phyloP scores from a whole-genome alignment of 2,797 vertebrate genomes.

The Periophthalmus magnuspinnatus region DNA sequence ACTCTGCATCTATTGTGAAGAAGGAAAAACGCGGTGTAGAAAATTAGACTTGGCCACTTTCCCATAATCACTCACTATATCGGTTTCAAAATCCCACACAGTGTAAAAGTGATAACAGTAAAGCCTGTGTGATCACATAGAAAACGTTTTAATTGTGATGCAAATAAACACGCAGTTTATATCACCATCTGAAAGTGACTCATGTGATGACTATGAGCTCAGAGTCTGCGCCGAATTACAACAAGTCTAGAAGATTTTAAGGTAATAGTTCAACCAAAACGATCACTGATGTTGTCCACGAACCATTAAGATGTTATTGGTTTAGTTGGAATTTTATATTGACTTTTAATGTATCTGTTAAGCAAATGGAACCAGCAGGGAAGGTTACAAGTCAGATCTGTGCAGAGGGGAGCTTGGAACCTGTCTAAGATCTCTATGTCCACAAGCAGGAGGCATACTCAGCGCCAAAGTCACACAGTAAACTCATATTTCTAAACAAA shows the following conservation, averaged over 20 bases:
- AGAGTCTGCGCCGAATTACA: constrained; percentile 4
- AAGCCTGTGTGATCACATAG: constrained; percentile 13
- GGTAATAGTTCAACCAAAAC: not conserved
- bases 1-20: constrained; percentile 73
- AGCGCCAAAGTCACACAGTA: too few relatives aligned
- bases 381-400: too few relatives aligned
- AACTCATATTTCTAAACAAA: too few relatives aligned
- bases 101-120: constrained; percentile 33
- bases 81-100: constrained; percentile 34
- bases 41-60: constrained; percentile 59
- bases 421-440: too few relatives aligned
- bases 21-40: constrained; percentile 44
- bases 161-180: constrained; percentile 21
- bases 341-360: too few relatives aligned
- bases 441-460: too few relatives aligned
- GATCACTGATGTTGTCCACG: not conserved
- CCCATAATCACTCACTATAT: constrained; percentile 44
- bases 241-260: not conserved
- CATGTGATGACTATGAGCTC: constrained; percentile 9
- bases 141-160: constrained; percentile 30
- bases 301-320: too few relatives aligned
- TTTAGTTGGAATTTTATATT: too few relatives aligned
- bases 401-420: too few relatives aligned
- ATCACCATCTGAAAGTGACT: constrained; percentile 30
- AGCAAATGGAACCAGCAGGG: too few relatives aligned